Base-by-base conservation (phyloP, 2,797 vertebrate genomes). In the Betta splendens region DNA sequence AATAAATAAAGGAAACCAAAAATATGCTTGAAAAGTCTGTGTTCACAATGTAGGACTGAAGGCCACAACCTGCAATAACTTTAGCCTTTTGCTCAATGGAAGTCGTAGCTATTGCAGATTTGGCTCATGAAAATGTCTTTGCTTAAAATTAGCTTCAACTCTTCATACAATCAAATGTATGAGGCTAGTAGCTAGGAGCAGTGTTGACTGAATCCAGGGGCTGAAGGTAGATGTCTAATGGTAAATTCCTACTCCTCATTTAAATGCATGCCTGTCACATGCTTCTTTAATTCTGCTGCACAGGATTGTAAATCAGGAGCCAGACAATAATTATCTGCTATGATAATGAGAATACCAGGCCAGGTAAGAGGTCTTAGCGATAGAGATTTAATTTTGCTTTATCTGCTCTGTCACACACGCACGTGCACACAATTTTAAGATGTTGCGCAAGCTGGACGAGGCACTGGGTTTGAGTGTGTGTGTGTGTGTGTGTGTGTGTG, bases 361-460 rank as follows among this genome's bases (percentile, higher is more conserved):
- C 33, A 64, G 33, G 70, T 42, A 72, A 62, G 59, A 28, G 56
- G 61, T 71, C 69, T 61, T 28, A 36, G 53, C 77, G 64, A 83
- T 54, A 63, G 64, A 77, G 36, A 75, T 85, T 86, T 78, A 13
- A 80, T 86, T 82, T 80, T 12, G 56, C 69, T 76, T 84, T 54
- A 80, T 64, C 70, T 57, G 70, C 60, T 17, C 25, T 15, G 39
- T 57, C 45, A 17, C 49, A 33, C 56, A 60, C 12, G 32, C 21
- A 32, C 45, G 33, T 43, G 38, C 42, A 64, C 47, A 64, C 44
- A 59, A 40, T 70, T 63, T 61, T 50, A 72, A 68, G 61, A 57
- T 22, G 55, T 57, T 65, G 52, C 53, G 46, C 71, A 42, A 35
- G 33, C 33, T 16, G 33, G n/a, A 16, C 7, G 15, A 55, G 59